Evolutionary conservation across 1,140 invertebrate species (phyloP), one percentile per base, ranked within the genome.

Genomic region (Meteorus sp.): DNA sequence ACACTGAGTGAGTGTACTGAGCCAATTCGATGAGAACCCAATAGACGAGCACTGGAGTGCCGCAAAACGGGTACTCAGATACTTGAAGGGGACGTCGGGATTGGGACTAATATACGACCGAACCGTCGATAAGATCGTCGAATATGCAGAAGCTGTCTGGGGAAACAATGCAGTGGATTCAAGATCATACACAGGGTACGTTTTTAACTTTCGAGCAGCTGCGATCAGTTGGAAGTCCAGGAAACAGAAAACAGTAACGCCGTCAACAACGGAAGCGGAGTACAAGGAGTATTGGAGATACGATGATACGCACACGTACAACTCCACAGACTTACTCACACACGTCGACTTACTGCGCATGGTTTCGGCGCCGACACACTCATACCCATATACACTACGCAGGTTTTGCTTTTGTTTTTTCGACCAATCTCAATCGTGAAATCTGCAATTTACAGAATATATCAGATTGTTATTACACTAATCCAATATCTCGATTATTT

Each of bases 21-120:
- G 63, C 29, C 39, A 69, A 43, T 75, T 57, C 50, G 66, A 72
- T 56, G 13, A 44, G 2, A 54, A 50, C 23, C 55, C 63, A 3
- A 56, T 22, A 54, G 39, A 65, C 27, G 20, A 59, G 11, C 27
- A 68, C 23, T 68, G 57, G 54, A 60, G 57, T 41, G 56, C 44
- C 5, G 41, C 64, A 43, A 71, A 72, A 31, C 52, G 63, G 25
- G 52, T 74, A 17, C 29, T 74, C n/a, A 62, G 67, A 57, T 74
- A 74, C 55, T n/a, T 39, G 3, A 39, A 39, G 11, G 19, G 29
- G 15, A 20, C 17, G 5, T 33, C 13, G 9, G 9, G 8, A n/a
- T n/a, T n/a, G n/a, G n/a, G n/a, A n/a, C n/a, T n/a, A n/a, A n/a
- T n/a, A n/a, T n/a, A n/a, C n/a, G n/a, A n/a, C n/a, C n/a, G n/a